phyloP scores from a whole-genome alignment of 1,140 invertebrate species.

The Sipha flava region DNA sequence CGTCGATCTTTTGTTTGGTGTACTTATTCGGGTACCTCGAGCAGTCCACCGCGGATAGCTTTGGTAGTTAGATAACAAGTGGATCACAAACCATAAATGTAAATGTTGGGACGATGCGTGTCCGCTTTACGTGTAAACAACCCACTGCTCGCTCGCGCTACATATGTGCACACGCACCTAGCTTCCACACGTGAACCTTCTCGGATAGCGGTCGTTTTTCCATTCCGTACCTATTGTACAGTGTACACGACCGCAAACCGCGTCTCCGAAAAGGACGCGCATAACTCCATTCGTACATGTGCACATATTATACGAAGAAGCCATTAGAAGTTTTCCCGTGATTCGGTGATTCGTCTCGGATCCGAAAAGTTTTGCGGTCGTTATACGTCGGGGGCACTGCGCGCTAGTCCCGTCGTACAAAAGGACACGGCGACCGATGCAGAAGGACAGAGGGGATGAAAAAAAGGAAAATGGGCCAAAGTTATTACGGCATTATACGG shows the following conservation, averaged over 20 bases:
- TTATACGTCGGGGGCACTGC: background rate
- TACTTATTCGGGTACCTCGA: too few relatives aligned
- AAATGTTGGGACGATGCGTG: too few relatives aligned
- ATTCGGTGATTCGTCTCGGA: conserved; percentile 7
- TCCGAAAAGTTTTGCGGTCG: conserved; percentile 18
- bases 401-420: background rate
- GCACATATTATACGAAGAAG: background rate
- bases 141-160: too few relatives aligned
- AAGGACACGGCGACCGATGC: background rate
- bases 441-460: background rate
- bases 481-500: conserved; percentile 24
- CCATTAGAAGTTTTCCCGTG: conserved; percentile 22
- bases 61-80: too few relatives aligned
- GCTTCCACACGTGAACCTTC: too few relatives aligned
- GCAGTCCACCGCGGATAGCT: too few relatives aligned
- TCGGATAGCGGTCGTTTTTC: too few relatives aligned
- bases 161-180: too few relatives aligned
- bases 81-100: too few relatives aligned
- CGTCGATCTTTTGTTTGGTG: too few relatives aligned
- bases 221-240: too few relatives aligned
- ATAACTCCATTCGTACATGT: background rate
- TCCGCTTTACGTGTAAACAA: too few relatives aligned
- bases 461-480: conserved; percentile 7
- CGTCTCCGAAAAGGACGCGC: background rate
- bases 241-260: background rate